phyloP scores from a whole-genome alignment of 2,113 vertebrate species.

The Tiliqua scincoides region DNA sequence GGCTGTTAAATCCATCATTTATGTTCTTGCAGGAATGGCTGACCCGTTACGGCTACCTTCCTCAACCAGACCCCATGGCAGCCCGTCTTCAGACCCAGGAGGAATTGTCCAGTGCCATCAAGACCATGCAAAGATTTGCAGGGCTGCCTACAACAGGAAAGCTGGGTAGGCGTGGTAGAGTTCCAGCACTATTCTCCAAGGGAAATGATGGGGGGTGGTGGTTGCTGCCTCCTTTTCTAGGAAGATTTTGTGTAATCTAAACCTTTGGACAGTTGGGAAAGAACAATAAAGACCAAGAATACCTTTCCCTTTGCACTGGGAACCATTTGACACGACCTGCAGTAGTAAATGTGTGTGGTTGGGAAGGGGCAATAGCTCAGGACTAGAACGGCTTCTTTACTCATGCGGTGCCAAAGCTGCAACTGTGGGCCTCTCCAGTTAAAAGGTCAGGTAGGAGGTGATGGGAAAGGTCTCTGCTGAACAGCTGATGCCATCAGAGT shows the following conservation, averaged over 20 bases:
- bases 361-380: no score
- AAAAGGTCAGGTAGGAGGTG: no score
- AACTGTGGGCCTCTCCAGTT: no score
- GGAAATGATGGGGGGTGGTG: background rate
- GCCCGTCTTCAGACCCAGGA: constrained; percentile 81
- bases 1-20: background rate
- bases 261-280: background rate
- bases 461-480: no score
- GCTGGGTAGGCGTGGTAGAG: constrained; percentile 73
- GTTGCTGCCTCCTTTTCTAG: background rate
- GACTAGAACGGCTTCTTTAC: no score
- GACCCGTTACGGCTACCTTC: constrained; percentile 88
- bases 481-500: no score
- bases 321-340: background rate
- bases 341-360: no score
- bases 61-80: constrained; percentile 79
- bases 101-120: constrained; percentile 79
- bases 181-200: background rate
- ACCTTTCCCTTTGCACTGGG: no score
- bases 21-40: constrained; percentile 83
- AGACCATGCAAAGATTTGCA: constrained; percentile 87
- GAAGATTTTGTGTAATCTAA: background rate
- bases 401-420: no score
- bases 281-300: background rate
- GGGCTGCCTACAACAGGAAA: constrained; percentile 80